Conservation (phyloP, 2,113 vertebrate species). For the Bombycilla garrulus region DNA sequence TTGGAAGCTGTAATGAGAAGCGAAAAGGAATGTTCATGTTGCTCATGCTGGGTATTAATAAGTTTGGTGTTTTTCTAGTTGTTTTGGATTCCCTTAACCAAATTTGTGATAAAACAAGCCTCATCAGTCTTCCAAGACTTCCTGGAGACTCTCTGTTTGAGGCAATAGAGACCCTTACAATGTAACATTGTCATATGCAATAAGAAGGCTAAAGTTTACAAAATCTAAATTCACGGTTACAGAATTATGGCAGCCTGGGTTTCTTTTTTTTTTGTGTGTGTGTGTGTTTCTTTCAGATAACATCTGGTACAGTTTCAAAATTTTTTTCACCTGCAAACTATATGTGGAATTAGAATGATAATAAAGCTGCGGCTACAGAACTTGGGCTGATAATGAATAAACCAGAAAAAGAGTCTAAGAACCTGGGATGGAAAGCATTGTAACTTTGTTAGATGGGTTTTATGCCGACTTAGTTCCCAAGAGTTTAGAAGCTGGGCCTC, state of each 20-base stretch:
- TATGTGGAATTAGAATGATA: constrained; percentile 30
- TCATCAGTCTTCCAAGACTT: neutral
- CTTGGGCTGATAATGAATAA: constrained; percentile 52
- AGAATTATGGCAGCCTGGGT: neutral
- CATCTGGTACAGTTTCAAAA: constrained; percentile 52
- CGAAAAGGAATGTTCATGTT: neutral
- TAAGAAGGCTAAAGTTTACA: neutral
- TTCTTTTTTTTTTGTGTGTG: neutral
- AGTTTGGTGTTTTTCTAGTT: neutral
- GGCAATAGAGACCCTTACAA: neutral
- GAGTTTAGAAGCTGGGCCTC: constrained; percentile 32
- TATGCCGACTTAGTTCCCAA: constrained; percentile 7
- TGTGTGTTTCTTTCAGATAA: constrained; percentile 12
- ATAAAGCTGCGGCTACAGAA: constrained; percentile 33
- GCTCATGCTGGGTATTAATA: neutral
- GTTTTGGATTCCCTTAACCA: neutral
- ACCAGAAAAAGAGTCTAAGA: constrained; percentile 41
- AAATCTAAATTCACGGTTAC: neutral
- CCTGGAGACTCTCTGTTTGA: neutral
- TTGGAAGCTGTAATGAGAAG: neutral
- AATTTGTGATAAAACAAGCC: neutral
- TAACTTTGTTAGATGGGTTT: constrained; percentile 29
- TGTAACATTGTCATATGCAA: neutral
- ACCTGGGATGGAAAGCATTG: constrained; percentile 27
- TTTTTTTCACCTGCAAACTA: constrained; percentile 27